These are phyloP conservation scores for Nesidiocoris tenuis DNA, from an alignment of 2,888 invertebrate species.

Conservation along the genomic window DNA sequence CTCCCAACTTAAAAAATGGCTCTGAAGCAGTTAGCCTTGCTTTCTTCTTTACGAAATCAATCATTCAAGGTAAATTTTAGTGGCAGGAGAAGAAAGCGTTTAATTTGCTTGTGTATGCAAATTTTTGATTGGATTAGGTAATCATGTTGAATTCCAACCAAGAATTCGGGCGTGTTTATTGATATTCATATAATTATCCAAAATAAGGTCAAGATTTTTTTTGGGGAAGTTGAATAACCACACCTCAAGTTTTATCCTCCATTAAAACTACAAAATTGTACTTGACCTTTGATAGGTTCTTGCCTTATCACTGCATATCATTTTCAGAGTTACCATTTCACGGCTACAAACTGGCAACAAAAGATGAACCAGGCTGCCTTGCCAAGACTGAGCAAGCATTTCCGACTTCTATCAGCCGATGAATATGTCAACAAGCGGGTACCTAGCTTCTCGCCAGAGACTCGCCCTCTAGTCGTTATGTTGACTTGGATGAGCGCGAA, in stretches of 20 bases:
- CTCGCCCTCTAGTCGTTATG: slow-evolving; percentile 70
- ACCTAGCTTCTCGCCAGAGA: slow-evolving; percentile 22
- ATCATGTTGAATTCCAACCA: no score
- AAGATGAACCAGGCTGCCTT: background rate
- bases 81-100: no score
- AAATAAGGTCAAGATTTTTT: no score
- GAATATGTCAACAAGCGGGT: slow-evolving; percentile 12
- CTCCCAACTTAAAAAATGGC: background rate
- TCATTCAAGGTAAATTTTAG: slow-evolving; percentile 8
- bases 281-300: no score
- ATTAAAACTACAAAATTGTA: no score
- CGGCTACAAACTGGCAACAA: slow-evolving; percentile 11
- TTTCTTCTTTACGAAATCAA: background rate
- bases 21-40: slow-evolving; percentile 2
- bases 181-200: no score
- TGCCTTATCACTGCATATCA: no score
- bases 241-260: no score
- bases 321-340: slow-evolving; percentile 35
- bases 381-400: slow-evolving; percentile 16
- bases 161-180: no score
- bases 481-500: slow-evolving; percentile 83
- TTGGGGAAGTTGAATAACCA: no score
- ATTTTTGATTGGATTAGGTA: no score
- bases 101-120: no score
- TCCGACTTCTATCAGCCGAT: slow-evolving; percentile 21